Evolutionary conservation across 2,797 vertebrate genomes (phyloP), one percentile per base, ranked within the genome.

Genomic region (Diplodus puntazzo): DNA sequence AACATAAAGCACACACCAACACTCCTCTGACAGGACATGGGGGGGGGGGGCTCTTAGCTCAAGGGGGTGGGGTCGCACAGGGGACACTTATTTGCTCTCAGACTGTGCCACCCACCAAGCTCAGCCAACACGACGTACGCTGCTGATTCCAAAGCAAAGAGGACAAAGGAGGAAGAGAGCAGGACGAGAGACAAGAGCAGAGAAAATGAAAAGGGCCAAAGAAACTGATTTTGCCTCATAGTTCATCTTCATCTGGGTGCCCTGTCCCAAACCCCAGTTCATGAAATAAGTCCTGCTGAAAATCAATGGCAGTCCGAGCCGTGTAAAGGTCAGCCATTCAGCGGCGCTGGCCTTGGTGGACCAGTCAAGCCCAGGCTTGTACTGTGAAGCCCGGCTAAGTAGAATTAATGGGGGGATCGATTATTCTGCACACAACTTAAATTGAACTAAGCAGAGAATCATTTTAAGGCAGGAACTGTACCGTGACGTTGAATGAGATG

Each of bases 251-350:
- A 96, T 96, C 95, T 95, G 72, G 79, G 81, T 83, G 91, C 87
- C 92, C 94, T 93, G 94, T 95, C 94, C 93, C 89, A 88, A 90
- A 93, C 89, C 94, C 93, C 93, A 91, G 88, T 92, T 95, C 94
- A 95, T 96, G 93, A 95, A 95, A 96, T 95, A 96, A 95, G 94
- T 96, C 94, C 95, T 94, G 92, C 93, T 92, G 92, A 95, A 96
- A 96, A 96, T 96, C 95, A 95, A 96, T 96, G 94, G 87, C 82
- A 88, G 92, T 88, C 85, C 87, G 79, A 94, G 93, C 90, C 86
- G 80, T 93, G 92, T 95, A 95, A 96, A 96, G 95, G 95, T 96
- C 95, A 96, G 93, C 91, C 88, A 84, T 91, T 94, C 91, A 90
- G 94, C 91, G 85, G 90, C 89, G 80, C 85, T 88, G 93, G 94